Base-by-base conservation (phyloP, 2,113 vertebrate genomes). In the Anoura caudifer region DNA sequence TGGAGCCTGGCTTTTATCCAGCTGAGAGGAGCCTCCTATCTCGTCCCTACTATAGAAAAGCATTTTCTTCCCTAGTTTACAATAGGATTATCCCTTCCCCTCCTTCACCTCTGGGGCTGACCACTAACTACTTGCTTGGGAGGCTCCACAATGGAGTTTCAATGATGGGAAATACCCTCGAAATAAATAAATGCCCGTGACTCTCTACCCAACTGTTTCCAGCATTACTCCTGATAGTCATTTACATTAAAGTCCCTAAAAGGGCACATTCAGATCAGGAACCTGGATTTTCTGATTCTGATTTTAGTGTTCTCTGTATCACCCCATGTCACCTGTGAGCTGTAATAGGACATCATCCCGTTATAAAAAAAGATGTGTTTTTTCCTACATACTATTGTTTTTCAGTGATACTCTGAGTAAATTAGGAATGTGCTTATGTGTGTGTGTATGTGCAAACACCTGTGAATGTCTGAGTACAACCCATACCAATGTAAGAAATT, bases 211-310 rank as follows among this genome's bases (percentile, higher is more conserved):
- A 52, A 72, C 63, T 70, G 47, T 22, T 87, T 77, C 50, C 45
- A 61, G 33, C 19, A 59, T n/a, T 77, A 14, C 5, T 31, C 43
- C 1, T 36, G 41, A 13, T 50, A 61, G 6, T 28, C 3, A 54
- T 93, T 83, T 87, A 82, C 14, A 22, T 72, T 80, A 12, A 83
- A 33, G 7, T 83, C 83, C 83, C 73, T 41, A 45, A 56, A 73
- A 83, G 63, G 76, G 22, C 47, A 83, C 52, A 79, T 59, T 19
- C 5, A 59, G 9, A 14, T 65, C 56, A 26, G 82, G 26, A 77
- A 59, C 11, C 56, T n/a, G 7, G 22, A 89, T n/a, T 83, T 83
- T 87, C 43, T 84, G 31, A 95, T 90, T 80, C 26, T 6, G 4
- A 31, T 5, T 54, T 79, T 19, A 33, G 77, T 52, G 9, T 38